phyloP scores from a whole-genome alignment of 2,888 invertebrate species.

The Diadromus collaris region DNA sequence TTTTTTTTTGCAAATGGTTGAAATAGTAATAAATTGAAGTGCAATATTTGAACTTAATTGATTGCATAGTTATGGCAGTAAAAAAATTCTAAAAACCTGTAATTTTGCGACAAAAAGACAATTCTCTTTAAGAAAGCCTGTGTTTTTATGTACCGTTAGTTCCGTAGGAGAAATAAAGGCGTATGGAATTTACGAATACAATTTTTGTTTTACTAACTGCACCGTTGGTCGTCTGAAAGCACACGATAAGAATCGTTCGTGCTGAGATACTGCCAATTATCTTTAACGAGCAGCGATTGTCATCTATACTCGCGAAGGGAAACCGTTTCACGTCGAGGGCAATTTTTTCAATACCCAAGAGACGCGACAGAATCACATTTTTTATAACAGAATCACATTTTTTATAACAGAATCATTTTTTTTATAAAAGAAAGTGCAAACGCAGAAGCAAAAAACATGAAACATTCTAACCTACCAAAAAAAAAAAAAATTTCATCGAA shows the following conservation, averaged over 20 bases:
- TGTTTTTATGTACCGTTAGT: constrained; percentile 36
- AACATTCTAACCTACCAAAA: not conserved
- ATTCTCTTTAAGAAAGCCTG: not conserved
- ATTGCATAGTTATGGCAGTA: not conserved
- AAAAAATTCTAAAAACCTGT: not conserved
- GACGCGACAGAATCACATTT: not conserved
- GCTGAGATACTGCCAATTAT: constrained; percentile 11
- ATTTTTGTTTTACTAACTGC: not conserved
- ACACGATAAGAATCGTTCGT: constrained; percentile 3
- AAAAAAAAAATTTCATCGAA: not conserved
- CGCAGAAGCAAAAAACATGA: not conserved
- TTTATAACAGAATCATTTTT: not conserved
- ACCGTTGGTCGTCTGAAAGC: not conserved
- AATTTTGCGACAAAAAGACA: not conserved
- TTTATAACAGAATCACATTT: not conserved
- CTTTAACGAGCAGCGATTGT: constrained; percentile 5
- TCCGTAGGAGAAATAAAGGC: constrained; percentile 47
- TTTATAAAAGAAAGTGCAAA: not conserved
- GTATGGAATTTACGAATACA: constrained; percentile 40
- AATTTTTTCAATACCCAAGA: not conserved
- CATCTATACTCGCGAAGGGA: not conserved
- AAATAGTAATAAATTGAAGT: not conserved
- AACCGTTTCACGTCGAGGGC: not conserved
- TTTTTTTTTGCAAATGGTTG: not conserved
- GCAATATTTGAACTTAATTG: not conserved